Conservation (phyloP, 2,888 invertebrate species). For the Trachelus stipa region DNA sequence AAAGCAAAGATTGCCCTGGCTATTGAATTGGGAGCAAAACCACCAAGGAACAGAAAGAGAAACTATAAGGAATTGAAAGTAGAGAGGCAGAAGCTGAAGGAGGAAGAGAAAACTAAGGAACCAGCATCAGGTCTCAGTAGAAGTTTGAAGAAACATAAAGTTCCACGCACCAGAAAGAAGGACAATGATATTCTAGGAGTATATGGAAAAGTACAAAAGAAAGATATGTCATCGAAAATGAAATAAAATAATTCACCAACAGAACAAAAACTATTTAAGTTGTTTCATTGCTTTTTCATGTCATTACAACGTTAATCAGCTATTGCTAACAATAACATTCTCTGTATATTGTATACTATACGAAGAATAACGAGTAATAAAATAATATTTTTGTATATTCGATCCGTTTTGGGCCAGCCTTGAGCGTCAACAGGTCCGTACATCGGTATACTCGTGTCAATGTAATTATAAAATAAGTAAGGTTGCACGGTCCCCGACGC, state of each 20-base stretch:
- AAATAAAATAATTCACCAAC: conserved; percentile 14
- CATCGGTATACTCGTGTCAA: conserved; percentile 6
- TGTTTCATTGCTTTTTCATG: conserved; percentile 36
- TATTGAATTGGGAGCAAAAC: conserved; percentile 86
- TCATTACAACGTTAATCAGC: conserved; percentile 46
- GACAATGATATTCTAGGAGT: conserved; percentile 46
- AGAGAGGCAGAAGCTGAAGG: conserved; percentile 72
- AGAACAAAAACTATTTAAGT: conserved; percentile 36
- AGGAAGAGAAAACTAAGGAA: conserved; percentile 66
- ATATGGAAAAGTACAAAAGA: conserved; percentile 55
- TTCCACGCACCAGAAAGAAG: conserved; percentile 28
- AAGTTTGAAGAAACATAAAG: conserved; percentile 41
- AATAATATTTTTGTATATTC: conserved; percentile 56
- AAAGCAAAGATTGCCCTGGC: conserved; percentile 84
- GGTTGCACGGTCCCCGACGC: conserved; percentile 45
- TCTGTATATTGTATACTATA: conserved; percentile 46
- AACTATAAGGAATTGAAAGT: conserved; percentile 81
- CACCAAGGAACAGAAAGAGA: conserved; percentile 74
- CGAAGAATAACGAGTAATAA: conserved; percentile 59
- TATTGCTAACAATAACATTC: conserved; percentile 46
- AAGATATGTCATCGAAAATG: conserved; percentile 20
- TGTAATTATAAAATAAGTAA: conserved; percentile 40
- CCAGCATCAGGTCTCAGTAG: conserved; percentile 42
- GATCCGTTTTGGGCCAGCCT: conserved; percentile 37
- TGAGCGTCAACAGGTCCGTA: conserved; percentile 32